Evolutionary conservation across 2,113 vertebrate genomes (phyloP).

Genomic region (Chloropsis cyanopogon): DNA sequence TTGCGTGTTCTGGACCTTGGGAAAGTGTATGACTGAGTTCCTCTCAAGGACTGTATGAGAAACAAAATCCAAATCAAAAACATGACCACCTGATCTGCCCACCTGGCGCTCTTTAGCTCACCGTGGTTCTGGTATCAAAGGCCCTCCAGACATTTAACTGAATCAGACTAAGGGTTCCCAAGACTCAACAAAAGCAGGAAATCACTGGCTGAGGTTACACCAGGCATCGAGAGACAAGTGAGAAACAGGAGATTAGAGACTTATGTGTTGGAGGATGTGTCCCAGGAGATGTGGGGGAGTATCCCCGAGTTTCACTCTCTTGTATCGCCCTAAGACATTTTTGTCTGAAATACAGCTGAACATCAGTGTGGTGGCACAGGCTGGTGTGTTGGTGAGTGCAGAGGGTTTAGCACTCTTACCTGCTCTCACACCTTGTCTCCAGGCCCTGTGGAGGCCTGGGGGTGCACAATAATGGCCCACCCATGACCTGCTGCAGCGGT

Average conservation of each 20-base stretch:
- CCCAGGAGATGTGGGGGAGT: background rate
- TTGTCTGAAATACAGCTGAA: background rate
- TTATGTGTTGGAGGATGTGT: background rate
- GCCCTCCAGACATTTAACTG: background rate
- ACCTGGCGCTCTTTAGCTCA: background rate
- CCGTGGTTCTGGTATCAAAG: background rate
- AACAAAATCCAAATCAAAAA: background rate
- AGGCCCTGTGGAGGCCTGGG: background rate
- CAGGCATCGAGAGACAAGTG: background rate
- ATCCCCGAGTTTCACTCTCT: background rate
- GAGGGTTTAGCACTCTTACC: background rate
- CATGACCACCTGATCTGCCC: background rate
- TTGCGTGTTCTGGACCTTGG: fast-evolving
- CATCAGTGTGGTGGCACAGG: background rate
- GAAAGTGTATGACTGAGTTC: background rate
- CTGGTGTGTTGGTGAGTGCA: background rate
- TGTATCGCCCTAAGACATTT: background rate
- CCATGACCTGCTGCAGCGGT: background rate
- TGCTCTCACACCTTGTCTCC: background rate
- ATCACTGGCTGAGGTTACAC: background rate
- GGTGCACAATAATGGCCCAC: background rate
- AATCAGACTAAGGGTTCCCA: background rate
- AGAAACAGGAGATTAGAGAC: background rate
- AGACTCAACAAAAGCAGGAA: background rate
- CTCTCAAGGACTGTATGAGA: background rate